Conservation (phyloP, 2,797 vertebrate species). For the Chiroxiphia lanceolata region DNA sequence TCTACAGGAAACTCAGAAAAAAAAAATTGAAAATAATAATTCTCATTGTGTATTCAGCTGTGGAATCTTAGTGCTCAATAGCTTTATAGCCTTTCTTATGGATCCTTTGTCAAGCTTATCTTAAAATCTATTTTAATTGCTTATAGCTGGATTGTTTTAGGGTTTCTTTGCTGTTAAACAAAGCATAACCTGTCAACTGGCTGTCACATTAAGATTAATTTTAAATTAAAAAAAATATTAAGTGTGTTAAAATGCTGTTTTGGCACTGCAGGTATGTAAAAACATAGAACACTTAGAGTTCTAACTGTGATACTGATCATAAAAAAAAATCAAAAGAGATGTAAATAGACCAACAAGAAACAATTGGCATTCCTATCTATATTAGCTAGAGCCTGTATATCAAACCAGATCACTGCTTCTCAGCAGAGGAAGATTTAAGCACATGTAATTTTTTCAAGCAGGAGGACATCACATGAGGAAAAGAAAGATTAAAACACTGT, state of each 20-base stretch:
- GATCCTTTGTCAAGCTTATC: neutral
- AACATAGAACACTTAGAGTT: neutral
- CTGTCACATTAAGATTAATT: neutral
- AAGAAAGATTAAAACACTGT: neutral
- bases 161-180: constrained; percentile 13
- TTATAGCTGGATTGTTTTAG: neutral
- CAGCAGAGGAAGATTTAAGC: neutral
- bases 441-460: neutral
- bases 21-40: neutral
- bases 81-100: neutral
- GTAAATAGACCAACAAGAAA: neutral
- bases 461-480: neutral
- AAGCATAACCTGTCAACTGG: neutral
- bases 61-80: neutral
- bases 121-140: constrained; percentile 26
- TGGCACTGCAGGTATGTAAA: neutral
- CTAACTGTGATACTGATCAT: neutral
- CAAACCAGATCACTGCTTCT: neutral
- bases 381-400: neutral
- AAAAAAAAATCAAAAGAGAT: neutral
- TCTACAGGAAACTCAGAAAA: neutral
- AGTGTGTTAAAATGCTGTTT: neutral
- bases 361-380: neutral
- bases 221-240: neutral
- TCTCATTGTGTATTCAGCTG: neutral